Conservation (phyloP, 2,797 vertebrate genomes). For the Orientallactaga sibirica region DNA sequence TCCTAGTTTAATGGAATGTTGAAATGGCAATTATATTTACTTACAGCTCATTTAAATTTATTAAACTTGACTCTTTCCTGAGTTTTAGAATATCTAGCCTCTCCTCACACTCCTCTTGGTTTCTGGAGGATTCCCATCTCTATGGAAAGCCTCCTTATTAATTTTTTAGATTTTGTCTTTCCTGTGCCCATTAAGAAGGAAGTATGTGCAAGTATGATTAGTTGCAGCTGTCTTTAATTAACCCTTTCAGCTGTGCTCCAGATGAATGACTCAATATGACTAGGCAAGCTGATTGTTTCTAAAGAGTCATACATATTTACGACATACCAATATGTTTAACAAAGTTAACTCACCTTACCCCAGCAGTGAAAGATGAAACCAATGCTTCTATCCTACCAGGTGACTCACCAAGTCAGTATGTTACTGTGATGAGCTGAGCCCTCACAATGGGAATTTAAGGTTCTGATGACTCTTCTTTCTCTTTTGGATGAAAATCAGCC, state of each 20-base stretch:
- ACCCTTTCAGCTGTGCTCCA: conserved; percentile 77
- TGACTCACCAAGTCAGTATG: conserved; percentile 48
- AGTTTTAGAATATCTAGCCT: conserved; percentile 17
- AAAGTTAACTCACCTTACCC: conserved; percentile 56
- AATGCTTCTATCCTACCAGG: background rate
- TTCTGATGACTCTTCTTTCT: conserved; percentile 9
- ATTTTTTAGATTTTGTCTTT: conserved; percentile 7
- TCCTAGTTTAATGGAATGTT: conserved; percentile 20
- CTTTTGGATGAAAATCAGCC: background rate
- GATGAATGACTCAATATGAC: conserved; percentile 69
- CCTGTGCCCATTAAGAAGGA: conserved; percentile 42
- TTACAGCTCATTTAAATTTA: background rate
- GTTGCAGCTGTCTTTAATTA: conserved; percentile 77
- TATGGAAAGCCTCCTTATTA: background rate
- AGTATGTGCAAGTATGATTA: background rate
- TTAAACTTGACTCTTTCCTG: background rate
- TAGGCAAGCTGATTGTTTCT: conserved; percentile 61
- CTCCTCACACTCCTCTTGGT: background rate
- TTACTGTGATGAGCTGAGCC: conserved; percentile 20
- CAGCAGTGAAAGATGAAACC: conserved; percentile 48
- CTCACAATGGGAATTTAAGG: conserved; percentile 15
- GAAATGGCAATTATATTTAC: background rate
- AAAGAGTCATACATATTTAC: conserved; percentile 67
- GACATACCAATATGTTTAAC: conserved; percentile 60
- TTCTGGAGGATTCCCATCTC: conserved; percentile 36